Conservation (phyloP, 2,888 invertebrate genomes). For the Thymelicus acteon region DNA sequence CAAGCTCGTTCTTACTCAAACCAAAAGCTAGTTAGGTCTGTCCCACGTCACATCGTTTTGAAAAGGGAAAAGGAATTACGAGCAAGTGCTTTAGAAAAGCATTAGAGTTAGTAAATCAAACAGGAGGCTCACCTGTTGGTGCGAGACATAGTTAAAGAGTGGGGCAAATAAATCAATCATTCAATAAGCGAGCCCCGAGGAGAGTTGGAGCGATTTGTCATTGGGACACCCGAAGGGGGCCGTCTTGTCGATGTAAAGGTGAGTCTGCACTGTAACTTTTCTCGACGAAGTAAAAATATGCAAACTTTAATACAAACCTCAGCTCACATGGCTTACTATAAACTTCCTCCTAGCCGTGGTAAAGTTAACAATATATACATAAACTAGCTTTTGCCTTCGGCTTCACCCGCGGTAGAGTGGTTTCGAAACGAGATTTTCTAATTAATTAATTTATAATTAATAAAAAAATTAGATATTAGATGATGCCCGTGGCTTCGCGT, state of each 20-base stretch:
- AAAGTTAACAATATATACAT: no score
- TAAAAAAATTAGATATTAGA: no score
- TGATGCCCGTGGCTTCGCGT: no score
- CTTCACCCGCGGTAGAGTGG: no score
- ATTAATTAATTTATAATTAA: no score
- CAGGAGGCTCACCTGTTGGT: constrained; percentile 73
- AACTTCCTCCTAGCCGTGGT: no score
- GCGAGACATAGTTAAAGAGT: constrained; percentile 51
- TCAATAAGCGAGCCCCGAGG: constrained; percentile 66
- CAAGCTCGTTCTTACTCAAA: neutral
- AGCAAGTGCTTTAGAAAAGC: constrained; percentile 70
- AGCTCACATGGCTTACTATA: no score
- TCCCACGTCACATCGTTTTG: constrained; percentile 72
- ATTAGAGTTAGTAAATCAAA: constrained; percentile 80
- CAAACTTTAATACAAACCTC: no score
- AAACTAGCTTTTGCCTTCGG: no score
- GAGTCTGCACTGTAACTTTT: constrained; percentile 19
- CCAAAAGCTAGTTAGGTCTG: constrained; percentile 46
- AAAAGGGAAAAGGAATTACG: constrained; percentile 76
- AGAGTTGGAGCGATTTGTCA: constrained; percentile 70
- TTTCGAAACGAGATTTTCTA: no score
- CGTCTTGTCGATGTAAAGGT: constrained; percentile 34
- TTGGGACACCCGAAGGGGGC: constrained; percentile 44
- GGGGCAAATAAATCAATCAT: constrained; percentile 78
- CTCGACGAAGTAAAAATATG: no score